Conservation (phyloP, 2,113 vertebrate genomes). For the Bungarus multicinctus region DNA sequence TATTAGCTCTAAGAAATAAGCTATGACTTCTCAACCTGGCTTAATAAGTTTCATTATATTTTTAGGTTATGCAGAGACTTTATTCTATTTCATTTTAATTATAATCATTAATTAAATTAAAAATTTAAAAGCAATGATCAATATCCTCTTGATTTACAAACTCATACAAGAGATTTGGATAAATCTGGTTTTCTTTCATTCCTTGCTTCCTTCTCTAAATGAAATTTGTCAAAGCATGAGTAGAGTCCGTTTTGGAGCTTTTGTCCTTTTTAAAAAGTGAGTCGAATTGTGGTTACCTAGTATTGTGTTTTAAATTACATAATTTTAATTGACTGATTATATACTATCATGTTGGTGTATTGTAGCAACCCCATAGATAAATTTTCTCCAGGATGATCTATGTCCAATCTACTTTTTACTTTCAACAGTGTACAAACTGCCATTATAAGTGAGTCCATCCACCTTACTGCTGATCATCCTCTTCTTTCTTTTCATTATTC, state of each 20-base stretch:
- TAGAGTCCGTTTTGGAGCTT: background rate
- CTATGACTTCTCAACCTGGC: background rate
- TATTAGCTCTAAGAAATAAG: background rate
- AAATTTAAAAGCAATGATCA: background rate
- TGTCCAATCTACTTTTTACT: background rate
- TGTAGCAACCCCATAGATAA: background rate
- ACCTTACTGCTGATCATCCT: background rate
- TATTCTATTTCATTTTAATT: background rate
- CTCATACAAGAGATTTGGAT: background rate
- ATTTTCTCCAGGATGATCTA: background rate
- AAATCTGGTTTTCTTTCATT: background rate
- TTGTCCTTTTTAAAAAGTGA: background rate
- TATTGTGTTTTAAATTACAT: background rate
- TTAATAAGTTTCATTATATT: background rate
- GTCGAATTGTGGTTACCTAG: background rate
- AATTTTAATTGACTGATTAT: background rate
- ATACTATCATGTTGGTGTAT: too few relatives aligned
- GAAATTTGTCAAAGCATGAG: background rate
- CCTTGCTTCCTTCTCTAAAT: background rate
- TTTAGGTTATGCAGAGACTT: background rate
- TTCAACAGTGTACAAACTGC: background rate
- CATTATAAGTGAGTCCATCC: too few relatives aligned
- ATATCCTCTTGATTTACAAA: background rate
- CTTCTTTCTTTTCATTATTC: too few relatives aligned
- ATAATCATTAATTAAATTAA: background rate